A percentile compares a stretch with the other conserved stretches of the same genome.
Conservation (phyloP, 2,888 invertebrate species). For the Polydrusus cervinus region DNA sequence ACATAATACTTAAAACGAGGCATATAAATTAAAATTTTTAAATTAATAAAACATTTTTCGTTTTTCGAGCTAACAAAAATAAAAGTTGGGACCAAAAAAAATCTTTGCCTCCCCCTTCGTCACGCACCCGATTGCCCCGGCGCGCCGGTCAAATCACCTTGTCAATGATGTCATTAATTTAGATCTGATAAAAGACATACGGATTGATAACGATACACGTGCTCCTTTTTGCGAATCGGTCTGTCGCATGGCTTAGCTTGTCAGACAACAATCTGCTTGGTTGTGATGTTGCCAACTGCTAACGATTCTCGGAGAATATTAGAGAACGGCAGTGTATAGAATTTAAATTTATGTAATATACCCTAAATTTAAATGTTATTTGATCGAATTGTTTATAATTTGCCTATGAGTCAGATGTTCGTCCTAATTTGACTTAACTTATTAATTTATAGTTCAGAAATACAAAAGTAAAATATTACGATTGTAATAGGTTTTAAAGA, state of each 20-base stretch:
- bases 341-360: neutral
- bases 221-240: constrained; percentile 50
- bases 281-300: constrained; percentile 5
- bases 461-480: too few relatives aligned
- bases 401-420: too few relatives aligned
- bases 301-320: neutral
- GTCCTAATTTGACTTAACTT: too few relatives aligned
- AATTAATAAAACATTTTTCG: too few relatives aligned
- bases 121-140: constrained; percentile 47
- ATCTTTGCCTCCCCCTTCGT: neutral
- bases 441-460: too few relatives aligned
- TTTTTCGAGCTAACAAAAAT: too few relatives aligned
- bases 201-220: constrained; percentile 47
- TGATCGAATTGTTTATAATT: too few relatives aligned
- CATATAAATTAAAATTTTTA: too few relatives aligned
- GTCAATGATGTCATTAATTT: constrained; percentile 67
- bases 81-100: neutral
- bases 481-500: too few relatives aligned
- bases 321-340: neutral
- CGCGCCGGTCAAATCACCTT: constrained; percentile 64
- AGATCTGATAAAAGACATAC: constrained; percentile 62
- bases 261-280: constrained; percentile 49
- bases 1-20: too few relatives aligned
- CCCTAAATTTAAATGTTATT: too few relatives aligned
- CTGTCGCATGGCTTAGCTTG: constrained; percentile 63